Evolutionary conservation across 2,113 vertebrate species (phyloP).

Genomic region (Hypocryptadius cinnamomeus): DNA sequence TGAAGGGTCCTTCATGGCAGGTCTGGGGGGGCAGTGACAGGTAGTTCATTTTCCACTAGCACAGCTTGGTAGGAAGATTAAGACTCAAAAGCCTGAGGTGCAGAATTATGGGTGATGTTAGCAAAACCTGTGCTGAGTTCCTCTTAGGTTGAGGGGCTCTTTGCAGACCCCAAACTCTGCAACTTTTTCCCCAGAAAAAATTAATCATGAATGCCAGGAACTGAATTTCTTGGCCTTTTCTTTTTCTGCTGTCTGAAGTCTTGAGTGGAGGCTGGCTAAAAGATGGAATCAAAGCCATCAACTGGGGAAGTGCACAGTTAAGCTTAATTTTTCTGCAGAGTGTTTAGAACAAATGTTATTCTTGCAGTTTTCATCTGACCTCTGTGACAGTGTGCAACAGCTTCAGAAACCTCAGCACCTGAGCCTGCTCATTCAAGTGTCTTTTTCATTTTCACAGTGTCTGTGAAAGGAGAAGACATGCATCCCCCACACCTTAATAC

Average conservation of each 20-base stretch:
- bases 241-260: background rate
- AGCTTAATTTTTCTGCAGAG: background rate
- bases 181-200: background rate
- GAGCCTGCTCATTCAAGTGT: background rate
- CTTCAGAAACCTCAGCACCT: background rate
- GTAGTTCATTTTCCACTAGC: background rate
- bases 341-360: background rate
- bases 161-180: background rate
- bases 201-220: background rate
- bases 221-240: background rate
- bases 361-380: background rate
- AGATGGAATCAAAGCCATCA: background rate
- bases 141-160: background rate
- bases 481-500: too few species aligned
- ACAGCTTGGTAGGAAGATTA: background rate
- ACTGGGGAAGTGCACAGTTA: background rate
- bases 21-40: background rate
- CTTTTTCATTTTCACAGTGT: background rate
- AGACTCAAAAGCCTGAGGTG: background rate
- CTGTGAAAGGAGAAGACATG: background rate
- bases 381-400: background rate
- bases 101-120: background rate
- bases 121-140: background rate
- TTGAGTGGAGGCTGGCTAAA: background rate
- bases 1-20: background rate